Base-by-base conservation (phyloP, 2,888 invertebrate species). In the Buathra laborator region DNA sequence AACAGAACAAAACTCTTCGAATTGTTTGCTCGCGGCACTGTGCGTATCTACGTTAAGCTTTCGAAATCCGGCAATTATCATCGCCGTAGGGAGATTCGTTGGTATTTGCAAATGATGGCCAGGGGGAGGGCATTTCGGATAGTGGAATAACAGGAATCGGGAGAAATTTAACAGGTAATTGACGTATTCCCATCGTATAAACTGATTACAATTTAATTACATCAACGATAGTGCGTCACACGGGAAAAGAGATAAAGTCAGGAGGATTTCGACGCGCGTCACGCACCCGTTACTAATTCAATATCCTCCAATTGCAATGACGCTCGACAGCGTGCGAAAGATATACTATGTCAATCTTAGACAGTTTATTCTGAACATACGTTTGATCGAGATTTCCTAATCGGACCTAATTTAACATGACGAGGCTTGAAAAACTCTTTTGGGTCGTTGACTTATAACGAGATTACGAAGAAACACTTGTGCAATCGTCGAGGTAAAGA, bases 201-300 rank as follows among this genome's bases (percentile, higher is more conserved):
- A 62, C 62, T 48, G 64, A 75, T 75, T 75, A 64, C 29, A 48
- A 29, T 74, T 46, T 37, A 46, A 75, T 75, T 75, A 64, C 56
- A 56, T 56, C 19, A 29, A 24, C 46, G 62, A 62, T 29, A 64
- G 48, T 64, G 75, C 48, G 48, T 51, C 19, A 46, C 3, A 12
- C 48, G 16, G 19, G 24, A 16, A 48, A 48, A n/a, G 29, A 32
- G 46, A 10, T 62, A 62, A 10, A 72, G 2, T 56, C 44, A 56
- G 7, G 12, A 16, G 43, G 37, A 29, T 70, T 70, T 37, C 56
- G 24, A 37, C 6, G 37, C 37, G 37, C 37, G 37, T 37, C 37
- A 37, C 37, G 37, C 5, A 37, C 37, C 5, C 37, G 24, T 24
- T 12, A 10, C 24, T 3, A 24, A 24, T 24, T 24, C 14, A 24